Percentiles rank a stretch among this genome's conserved stretches.
Conservation (phyloP, 2,888 invertebrate genomes). For the Nomada flava region DNA sequence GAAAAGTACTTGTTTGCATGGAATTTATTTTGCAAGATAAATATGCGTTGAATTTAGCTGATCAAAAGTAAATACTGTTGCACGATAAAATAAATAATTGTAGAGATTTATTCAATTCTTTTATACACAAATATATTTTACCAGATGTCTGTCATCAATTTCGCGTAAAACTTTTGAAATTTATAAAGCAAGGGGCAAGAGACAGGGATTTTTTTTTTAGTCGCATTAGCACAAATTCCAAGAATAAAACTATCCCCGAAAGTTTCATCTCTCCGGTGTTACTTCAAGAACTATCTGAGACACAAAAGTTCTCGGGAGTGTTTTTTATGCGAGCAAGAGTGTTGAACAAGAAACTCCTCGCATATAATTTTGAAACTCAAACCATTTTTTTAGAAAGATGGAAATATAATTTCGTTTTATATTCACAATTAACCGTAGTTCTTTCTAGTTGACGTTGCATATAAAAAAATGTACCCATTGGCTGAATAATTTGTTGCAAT, state of each 20-base stretch:
- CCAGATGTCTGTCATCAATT: neutral
- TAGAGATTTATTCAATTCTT: too few species aligned
- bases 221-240: neutral
- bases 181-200: neutral
- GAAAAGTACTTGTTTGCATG: too few species aligned
- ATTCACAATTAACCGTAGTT: neutral
- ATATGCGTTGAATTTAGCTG: too few species aligned
- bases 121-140: too few species aligned
- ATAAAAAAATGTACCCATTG: neutral
- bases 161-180: constrained; percentile 3
- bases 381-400: neutral
- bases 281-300: constrained; percentile 14
- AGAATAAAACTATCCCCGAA: constrained; percentile 21
- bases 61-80: too few species aligned
- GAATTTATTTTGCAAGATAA: too few species aligned
- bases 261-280: constrained; percentile 19
- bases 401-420: neutral
- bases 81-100: too few species aligned
- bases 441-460: constrained; percentile 4
- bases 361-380: neutral
- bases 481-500: neutral
- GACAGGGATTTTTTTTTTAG: neutral
- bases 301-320: constrained; percentile 1
- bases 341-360: neutral
- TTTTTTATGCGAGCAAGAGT: constrained; percentile 4